Evolutionary conservation across 2,888 invertebrate species (phyloP).

Genomic region (Entomobrya multifasciata): DNA sequence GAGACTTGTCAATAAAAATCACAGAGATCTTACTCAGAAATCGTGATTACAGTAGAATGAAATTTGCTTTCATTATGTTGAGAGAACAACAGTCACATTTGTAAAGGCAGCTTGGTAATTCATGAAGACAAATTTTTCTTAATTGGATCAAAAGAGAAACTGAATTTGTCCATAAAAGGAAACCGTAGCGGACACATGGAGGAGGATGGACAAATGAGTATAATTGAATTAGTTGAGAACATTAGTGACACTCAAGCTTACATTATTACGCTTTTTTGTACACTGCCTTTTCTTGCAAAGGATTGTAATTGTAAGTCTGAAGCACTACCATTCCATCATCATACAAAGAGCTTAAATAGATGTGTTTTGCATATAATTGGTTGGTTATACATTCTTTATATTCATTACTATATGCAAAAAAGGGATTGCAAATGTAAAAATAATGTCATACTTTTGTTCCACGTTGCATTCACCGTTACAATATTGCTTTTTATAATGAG

Average conservation of each 20-base stretch:
- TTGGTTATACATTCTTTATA: not conserved
- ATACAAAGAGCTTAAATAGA: too few species aligned
- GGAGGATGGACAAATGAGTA: slow-evolving; percentile 10
- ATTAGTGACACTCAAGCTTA: too few species aligned
- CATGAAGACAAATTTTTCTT: slow-evolving; percentile 7
- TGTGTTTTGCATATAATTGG: not conserved
- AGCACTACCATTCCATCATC: too few species aligned
- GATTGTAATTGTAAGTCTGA: too few species aligned
- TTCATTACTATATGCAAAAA: too few species aligned
- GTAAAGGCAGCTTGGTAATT: not conserved
- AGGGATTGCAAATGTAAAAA: not conserved
- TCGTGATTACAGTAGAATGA: not conserved
- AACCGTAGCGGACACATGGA: slow-evolving; percentile 3
- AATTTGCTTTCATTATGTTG: too few species aligned
- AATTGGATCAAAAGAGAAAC: slow-evolving; percentile 53
- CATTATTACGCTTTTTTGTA: too few species aligned
- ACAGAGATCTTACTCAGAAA: too few species aligned
- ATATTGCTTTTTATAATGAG: not conserved
- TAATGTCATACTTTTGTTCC: not conserved
- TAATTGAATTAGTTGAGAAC: slow-evolving; percentile 50
- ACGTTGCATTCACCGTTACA: not conserved
- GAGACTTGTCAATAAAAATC: too few species aligned
- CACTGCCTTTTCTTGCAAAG: too few species aligned
- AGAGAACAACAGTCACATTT: too few species aligned
- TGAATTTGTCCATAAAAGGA: slow-evolving; percentile 21